Evolutionary conservation across 2,888 invertebrate species (phyloP), one percentile per base, ranked within the genome.

Genomic region (Amitus sp.): DNA sequence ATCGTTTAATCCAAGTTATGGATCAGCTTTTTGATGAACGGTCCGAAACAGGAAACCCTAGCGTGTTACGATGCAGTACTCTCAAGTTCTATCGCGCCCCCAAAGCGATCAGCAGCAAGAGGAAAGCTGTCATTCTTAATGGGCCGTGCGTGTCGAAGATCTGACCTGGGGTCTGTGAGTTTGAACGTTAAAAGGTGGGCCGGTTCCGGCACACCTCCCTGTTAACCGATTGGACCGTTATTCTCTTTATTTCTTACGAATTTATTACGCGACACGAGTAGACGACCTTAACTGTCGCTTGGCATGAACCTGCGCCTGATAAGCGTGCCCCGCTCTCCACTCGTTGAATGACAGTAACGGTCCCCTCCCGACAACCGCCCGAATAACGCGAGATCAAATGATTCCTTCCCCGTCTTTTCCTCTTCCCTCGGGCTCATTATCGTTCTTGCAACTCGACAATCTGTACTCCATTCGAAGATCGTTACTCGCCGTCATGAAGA

Each of bases 131-230:
- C 76, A 68, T 66, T 71, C 65, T 64, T 79, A 77, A 81, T 77
- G 77, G 75, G 69, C 68, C 62, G 75, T 79, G 79, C 80, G 79
- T 80, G 81, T 68, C 68, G 65, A 63, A 59, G 65, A 64, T 66
- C 62, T 64, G 60, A 68, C 56, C 62, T 58, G 61, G 74, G 73
- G 74, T 73, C 65, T 55, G 73, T 66, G 72, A n/a, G n/a, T 71
- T 65, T 60, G 69, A 68, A 78, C 74, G 80, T 76, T 81, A 81
- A 82, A 81, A 81, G 82, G 80, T 81, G 74, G 81, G 81, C 77
- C 65, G 81, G 74, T 73, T 75, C 76, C 74, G 81, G 75, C 80
- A 80, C 80, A 77, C 81, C 82, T 76, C 76, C 73, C 73, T 70
- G 74, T 77, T 79, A 80, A 79, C 77, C 74, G 76, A 73, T 73